Conservation (phyloP, 2,888 invertebrate genomes). For the Acrocyrtus sp. region DNA sequence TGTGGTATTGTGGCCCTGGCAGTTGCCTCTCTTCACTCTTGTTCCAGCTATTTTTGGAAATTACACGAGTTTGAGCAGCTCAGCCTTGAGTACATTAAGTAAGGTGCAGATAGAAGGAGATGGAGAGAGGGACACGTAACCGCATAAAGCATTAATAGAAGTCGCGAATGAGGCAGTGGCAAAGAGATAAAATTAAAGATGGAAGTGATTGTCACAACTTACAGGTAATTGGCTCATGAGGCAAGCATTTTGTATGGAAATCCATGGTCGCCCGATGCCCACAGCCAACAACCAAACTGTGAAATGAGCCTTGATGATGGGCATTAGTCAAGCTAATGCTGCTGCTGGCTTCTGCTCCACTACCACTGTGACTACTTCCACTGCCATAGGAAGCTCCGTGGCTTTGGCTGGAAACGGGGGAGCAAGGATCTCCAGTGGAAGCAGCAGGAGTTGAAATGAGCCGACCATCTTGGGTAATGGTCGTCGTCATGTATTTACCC, state of each 20-base stretch:
- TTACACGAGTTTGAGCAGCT: too few relatives aligned
- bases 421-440: slow-evolving; percentile 42
- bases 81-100: neutral
- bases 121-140: neutral
- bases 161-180: too few relatives aligned
- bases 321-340: slow-evolving; percentile 33
- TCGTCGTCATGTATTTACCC: slow-evolving; percentile 62
- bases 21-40: too few relatives aligned
- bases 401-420: slow-evolving; percentile 34
- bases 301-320: slow-evolving; percentile 60
- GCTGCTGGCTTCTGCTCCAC: slow-evolving; percentile 7
- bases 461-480: slow-evolving; percentile 57
- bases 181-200: slow-evolving; percentile 9
- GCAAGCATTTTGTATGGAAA: slow-evolving; percentile 71
- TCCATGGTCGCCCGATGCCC: slow-evolving; percentile 70
- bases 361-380: slow-evolving; percentile 9
- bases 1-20: too few relatives aligned
- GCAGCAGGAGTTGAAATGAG: slow-evolving; percentile 52
- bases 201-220: slow-evolving; percentile 41
- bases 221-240: slow-evolving; percentile 65
- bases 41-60: too few relatives aligned
- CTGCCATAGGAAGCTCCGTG: slow-evolving; percentile 15
- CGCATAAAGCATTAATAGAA: neutral
- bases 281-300: slow-evolving; percentile 69
- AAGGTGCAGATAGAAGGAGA: neutral